A percentile compares a stretch with the other conserved stretches of the same genome.
These are phyloP conservation scores for Patiria miniata DNA, from an alignment of 35 echinoderm and acorn worm species.

Conservation along the genomic window DNA sequence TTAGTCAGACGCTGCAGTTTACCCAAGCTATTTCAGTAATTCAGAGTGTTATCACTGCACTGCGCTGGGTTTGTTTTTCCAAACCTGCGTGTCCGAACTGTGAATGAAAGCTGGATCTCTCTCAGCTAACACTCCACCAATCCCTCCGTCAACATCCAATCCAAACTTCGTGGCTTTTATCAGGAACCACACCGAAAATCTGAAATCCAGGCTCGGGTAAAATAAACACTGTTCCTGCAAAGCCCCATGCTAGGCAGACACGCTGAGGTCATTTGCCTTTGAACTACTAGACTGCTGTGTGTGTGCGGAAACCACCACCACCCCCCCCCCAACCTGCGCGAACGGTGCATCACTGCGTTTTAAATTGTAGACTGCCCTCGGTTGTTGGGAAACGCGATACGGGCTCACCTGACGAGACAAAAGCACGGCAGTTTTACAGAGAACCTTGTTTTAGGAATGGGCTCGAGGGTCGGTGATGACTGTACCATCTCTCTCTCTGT, in stretches of 20 bases:
- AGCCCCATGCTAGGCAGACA: neutral
- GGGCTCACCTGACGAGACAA: slow-evolving; percentile 1
- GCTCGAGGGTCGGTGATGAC: neutral
- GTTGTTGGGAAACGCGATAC: slow-evolving; percentile 20
- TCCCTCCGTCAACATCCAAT: too few species aligned
- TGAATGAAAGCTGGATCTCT: too few species aligned
- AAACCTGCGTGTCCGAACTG: too few species aligned
- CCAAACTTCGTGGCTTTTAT: too few species aligned
- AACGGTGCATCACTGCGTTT: neutral
- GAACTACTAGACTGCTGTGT: neutral
- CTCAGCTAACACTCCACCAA: too few species aligned
- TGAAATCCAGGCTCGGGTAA: neutral
- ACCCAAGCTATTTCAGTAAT: too few species aligned
- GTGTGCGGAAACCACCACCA: too few species aligned
- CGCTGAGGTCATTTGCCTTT: slow-evolving; percentile 3
- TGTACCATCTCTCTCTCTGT: neutral
- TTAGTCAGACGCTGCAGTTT: too few species aligned
- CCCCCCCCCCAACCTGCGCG: neutral
- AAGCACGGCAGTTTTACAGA: neutral
- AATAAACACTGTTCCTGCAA: neutral
- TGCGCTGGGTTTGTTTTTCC: too few species aligned
- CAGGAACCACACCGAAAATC: too few species aligned
- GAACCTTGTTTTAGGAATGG: neutral
- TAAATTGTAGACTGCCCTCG: slow-evolving; percentile 23
- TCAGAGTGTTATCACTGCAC: too few species aligned